Base-by-base conservation (phyloP, 2,113 vertebrate species). In the Gambusia affinis region DNA sequence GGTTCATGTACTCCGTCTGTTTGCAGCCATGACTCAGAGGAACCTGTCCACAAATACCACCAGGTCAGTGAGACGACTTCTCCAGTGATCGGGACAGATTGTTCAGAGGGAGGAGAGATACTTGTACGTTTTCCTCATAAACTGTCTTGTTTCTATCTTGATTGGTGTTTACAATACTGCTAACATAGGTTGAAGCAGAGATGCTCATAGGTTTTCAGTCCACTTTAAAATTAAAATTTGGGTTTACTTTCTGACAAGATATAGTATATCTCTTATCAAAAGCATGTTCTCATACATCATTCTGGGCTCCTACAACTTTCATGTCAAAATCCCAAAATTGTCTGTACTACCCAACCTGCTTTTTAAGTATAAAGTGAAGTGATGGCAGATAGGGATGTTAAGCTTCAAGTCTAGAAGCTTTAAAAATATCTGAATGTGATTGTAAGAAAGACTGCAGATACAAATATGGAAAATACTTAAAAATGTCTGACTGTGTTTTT, bases 1-100 rank as follows among this genome's bases (percentile, higher is more conserved):
- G 1, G 24, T 57, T 57, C 0, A 24, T 24, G 7, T 10, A 22
- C 51, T 3, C 51, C 80, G 10, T 87, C 17, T 73, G 62, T n/a
- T 85, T 82, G 27, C 76, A 93, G 92, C 75, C 28, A 90, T 93
- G 93, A 91, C 71, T 64, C 92, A 94, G 82, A 91, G 1, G 71
- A 94, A 94, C 79, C 42, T 86, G 74, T 70, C 72, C 31, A 93
- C 88, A 1, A 28, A 31, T 68, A 91, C 83, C 14, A 69, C 31
- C 79, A 82, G 90, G 79, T 0, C 51, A 2, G 83, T 92, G 33
- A 85, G 67, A 54, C 81, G 90, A 30, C 75, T 86, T 2, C 10
- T 67, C 28, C 80, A 71, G 60, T 87, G 68, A 88, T 22, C 4
- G 15, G 51, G 24, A 3, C 0, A 4, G 70, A 22, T 7, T 24